phyloP scores from a whole-genome alignment of 2,113 vertebrate genomes.

The Anhinga anhinga region DNA sequence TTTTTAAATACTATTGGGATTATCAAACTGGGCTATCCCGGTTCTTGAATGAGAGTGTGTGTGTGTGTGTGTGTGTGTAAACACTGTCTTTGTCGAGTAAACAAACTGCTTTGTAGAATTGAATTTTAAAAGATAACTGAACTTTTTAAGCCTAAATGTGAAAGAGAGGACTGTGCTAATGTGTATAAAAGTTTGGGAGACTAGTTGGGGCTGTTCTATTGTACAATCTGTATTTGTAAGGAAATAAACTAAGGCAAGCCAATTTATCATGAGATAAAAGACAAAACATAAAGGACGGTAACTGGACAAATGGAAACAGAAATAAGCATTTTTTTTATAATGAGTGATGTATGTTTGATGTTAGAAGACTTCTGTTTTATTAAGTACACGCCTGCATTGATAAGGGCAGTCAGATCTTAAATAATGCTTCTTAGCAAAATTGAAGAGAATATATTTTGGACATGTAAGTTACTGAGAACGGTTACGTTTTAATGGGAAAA shows the following conservation, averaged over 20 bases:
- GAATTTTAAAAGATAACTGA: background rate
- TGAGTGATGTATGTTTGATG: background rate
- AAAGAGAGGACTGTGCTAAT: background rate
- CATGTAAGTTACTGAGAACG: background rate
- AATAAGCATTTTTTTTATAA: background rate
- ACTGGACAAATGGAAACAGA: background rate
- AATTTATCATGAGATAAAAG: background rate
- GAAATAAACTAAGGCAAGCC: background rate
- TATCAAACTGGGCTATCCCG: background rate
- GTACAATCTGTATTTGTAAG: background rate
- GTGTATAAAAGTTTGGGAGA: background rate
- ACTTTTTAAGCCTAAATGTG: background rate
- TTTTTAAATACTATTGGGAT: background rate
- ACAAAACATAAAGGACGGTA: background rate
- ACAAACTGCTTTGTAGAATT: background rate
- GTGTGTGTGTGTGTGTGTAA: too few species aligned
- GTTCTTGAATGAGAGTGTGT: background rate
- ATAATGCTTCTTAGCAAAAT: background rate
- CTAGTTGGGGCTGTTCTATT: background rate
- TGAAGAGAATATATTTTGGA: background rate
- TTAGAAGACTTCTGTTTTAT: background rate
- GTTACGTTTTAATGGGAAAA: background rate
- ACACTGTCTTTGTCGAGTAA: background rate
- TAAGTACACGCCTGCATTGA: background rate
- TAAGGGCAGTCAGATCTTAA: background rate